phyloP scores from a whole-genome alignment of 1,140 invertebrate genomes.

The Drosophila elegans region DNA sequence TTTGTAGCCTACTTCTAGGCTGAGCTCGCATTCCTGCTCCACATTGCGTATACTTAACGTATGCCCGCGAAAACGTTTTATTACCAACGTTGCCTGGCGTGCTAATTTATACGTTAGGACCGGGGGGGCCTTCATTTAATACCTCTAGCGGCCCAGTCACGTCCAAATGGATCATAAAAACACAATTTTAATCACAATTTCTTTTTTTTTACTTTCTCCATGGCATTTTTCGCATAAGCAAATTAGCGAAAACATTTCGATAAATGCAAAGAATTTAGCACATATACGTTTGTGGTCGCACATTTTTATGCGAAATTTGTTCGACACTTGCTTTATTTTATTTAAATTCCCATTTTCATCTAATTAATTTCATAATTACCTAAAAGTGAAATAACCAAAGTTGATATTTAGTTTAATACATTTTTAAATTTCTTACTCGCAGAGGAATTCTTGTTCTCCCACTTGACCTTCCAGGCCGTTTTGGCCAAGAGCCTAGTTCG shows the following conservation, averaged over 20 bases:
- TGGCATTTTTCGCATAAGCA: slow-evolving; percentile 48
- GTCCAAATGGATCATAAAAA: slow-evolving; percentile 72
- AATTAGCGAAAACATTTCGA: slow-evolving; percentile 35
- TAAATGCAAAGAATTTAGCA: background rate
- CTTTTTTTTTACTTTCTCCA: slow-evolving; percentile 45
- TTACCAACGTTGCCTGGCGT: slow-evolving; percentile 53
- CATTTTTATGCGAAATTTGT: background rate
- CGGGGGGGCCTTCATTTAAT: slow-evolving; percentile 51
- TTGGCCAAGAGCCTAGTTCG: background rate
- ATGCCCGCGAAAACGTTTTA: slow-evolving; percentile 71
- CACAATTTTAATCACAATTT: slow-evolving; percentile 77
- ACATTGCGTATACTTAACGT: slow-evolving; percentile 60
- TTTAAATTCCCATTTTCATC: no score
- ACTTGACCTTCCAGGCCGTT: background rate
- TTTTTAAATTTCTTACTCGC: background rate
- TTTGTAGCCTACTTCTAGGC: slow-evolving; percentile 64
- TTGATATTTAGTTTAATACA: no score
- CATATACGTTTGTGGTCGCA: background rate
- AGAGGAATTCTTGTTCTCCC: no score
- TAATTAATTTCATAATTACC: no score
- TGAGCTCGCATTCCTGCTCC: slow-evolving; percentile 27
- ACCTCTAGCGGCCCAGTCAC: slow-evolving; percentile 54
- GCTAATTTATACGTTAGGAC: slow-evolving; percentile 73
- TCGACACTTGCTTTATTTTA: background rate
- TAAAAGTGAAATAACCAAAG: no score